Percentiles rank a stretch among this genome's conserved stretches.
phyloP scores from a whole-genome alignment of 2,888 invertebrate genomes.

The Lithosia quadra region DNA sequence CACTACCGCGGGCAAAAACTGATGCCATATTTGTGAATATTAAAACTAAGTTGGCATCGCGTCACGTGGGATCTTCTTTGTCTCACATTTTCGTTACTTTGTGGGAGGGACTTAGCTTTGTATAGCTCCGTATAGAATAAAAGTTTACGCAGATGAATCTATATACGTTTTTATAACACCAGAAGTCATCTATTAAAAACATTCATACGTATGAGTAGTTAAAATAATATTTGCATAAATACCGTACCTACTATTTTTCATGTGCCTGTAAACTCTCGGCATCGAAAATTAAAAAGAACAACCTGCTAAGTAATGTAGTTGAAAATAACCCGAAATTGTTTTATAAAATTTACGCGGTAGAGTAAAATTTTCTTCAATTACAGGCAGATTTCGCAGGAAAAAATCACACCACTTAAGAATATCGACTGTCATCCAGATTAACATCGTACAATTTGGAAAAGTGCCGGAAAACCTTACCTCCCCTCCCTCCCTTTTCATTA shows the following conservation, averaged over 20 bases:
- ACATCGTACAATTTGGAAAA: too few relatives aligned
- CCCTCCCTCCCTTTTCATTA: too few relatives aligned
- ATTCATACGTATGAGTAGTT: not conserved
- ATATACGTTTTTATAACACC: slow-evolving; percentile 1
- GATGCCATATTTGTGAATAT: slow-evolving; percentile 44
- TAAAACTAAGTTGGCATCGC: slow-evolving; percentile 33
- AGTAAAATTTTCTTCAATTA: too few relatives aligned
- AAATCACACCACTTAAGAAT: too few relatives aligned
- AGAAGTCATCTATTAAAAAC: not conserved
- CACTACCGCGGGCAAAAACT: slow-evolving; percentile 37
- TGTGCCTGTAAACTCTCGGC: too few relatives aligned
- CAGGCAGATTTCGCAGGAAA: too few relatives aligned
- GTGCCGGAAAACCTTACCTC: too few relatives aligned
- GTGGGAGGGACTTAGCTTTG: slow-evolving; percentile 23
- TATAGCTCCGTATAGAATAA: not conserved
- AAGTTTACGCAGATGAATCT: not conserved
- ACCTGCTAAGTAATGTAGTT: too few relatives aligned
- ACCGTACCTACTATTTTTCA: not conserved
- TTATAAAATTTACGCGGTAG: too few relatives aligned
- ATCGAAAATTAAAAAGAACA: too few relatives aligned
- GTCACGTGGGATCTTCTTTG: slow-evolving; percentile 31
- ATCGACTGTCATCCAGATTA: too few relatives aligned
- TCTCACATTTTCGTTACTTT: slow-evolving; percentile 18
- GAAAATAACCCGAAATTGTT: too few relatives aligned
- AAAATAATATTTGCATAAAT: not conserved